Evolutionary conservation across 1,140 invertebrate species (phyloP), one percentile per base, ranked within the genome.

Genomic region (Eciton burchellii): DNA sequence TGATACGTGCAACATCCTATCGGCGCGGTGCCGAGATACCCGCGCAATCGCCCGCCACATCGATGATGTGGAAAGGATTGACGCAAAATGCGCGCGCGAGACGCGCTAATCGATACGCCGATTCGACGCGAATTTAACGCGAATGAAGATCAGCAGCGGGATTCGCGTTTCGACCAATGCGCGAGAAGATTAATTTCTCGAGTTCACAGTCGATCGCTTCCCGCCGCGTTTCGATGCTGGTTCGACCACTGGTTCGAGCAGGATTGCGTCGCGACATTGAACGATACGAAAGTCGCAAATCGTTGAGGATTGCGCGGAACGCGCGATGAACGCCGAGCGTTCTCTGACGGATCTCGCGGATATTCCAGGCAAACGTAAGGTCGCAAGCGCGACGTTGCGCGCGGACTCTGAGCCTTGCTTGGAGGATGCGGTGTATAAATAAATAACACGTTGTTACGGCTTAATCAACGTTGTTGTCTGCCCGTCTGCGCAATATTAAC

Each of bases 1-100:
- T 87, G 87, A 88, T 79, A 70, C 60, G 85, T 68, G 52, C 81
- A 83, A 79, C 72, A 83, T 66, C 81, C 71, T 82, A 74, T 87
- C 79, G 82, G 35, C 35, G 2, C 68, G 66, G 62, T 54, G 79
- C 45, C 54, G 66, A 82, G 81, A 57, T 77, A 77, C n/a, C 12
- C n/a, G 52, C 3, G 47, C 85, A 66, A 54, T 86, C 26, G 24
- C 43, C 1, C 16, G 56, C 29, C 21, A 52, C 45, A 35, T 29
- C 41, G 57, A 1, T 35, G 57, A 1, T 35, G 19, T 5, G 14
- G 81, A 65, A 72, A 70, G 65, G 63, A 65, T 74, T 56, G 59
- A 19, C 57, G 9, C 45, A 60, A 24, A 77, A 54, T 45, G 45
- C 59, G 60, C 43, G 57, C 66, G 60, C 43, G 57, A 76, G 72